Evolutionary conservation across 2,113 vertebrate species (phyloP).

Genomic region (Chaenogobius annularis): DNA sequence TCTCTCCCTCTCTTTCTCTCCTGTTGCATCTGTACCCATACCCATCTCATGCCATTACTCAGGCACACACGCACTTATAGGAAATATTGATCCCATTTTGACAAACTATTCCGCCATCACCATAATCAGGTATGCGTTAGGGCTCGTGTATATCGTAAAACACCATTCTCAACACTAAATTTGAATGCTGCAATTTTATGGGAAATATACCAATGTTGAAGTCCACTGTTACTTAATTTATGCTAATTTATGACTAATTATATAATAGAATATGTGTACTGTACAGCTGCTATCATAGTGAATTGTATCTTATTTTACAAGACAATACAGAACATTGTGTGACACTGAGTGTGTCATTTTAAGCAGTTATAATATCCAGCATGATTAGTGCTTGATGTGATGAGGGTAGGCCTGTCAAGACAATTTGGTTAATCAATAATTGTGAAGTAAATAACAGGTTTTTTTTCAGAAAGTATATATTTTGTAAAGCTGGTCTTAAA

Average conservation of each 20-base stretch:
- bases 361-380: too few relatives aligned
- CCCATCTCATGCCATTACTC: conserved; percentile 70
- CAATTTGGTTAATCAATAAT: too few relatives aligned
- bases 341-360: too few relatives aligned
- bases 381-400: too few relatives aligned
- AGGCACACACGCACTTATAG: conserved; percentile 64
- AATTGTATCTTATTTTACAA: too few relatives aligned
- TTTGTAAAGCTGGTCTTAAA: too few relatives aligned
- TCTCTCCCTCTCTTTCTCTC: conserved; percentile 26
- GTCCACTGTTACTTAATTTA: not conserved
- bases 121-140: conserved; percentile 58
- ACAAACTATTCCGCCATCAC: conserved; percentile 67
- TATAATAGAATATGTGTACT: not conserved
- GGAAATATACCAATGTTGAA: not conserved
- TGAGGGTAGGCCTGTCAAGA: too few relatives aligned
- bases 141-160: conserved; percentile 13
- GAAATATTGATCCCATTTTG: conserved; percentile 73
- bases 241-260: not conserved
- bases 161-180: not conserved
- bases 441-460: too few relatives aligned
- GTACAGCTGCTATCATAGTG: not conserved
- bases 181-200: not conserved
- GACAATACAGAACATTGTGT: too few relatives aligned
- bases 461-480: too few relatives aligned
- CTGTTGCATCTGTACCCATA: conserved; percentile 46